Evolutionary conservation across 2,888 invertebrate species (phyloP), one percentile per base, ranked within the genome.

Genomic region (Fissipunctia ypsillon): DNA sequence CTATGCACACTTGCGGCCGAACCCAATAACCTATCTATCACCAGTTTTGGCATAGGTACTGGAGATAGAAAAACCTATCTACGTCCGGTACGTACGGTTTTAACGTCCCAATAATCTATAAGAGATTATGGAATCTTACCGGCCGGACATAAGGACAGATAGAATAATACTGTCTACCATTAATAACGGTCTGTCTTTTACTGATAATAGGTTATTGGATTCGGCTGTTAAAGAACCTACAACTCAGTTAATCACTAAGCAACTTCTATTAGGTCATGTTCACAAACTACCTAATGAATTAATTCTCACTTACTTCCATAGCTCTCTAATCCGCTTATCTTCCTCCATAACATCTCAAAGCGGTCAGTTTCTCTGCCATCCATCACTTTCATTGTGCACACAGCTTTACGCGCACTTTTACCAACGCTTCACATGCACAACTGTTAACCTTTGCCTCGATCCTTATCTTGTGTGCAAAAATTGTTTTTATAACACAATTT

Each of bases 381-480:
- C 19, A 70, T 71, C 64, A 84, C 60, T 59, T 50, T n/a, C 45
- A 57, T 50, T 74, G 83, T 65, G 59, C 54, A 50, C 78, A 56
- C 71, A n/a, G 68, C 84, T 70, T 84, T 84, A 81, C 35, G 41
- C 35, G 25, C 25, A 81, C 74, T 82, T 79, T 81, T 78, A 73
- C 78, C 73, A 48, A 72, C 78, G 61, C 66, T 87, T 87, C 80
- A 80, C 84, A 80, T 83, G 72, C 67, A 50, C 65, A 76, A 75
- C 78, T 73, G 80, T 85, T 84, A 80, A 88, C 87, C 88, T 88
- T 88, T 87, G 69, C 68, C 82, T 78, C 73, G 83, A 88, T 87
- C 67, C 14, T 79, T 79, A 88, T 88, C 88, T 81, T 52, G n/a
- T 65, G 69, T 69, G 61, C 69, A 79, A 74, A 85, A 81, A 83